phyloP scores from a whole-genome alignment of 2,888 invertebrate genomes.

The Deladenus siricidicola region DNA sequence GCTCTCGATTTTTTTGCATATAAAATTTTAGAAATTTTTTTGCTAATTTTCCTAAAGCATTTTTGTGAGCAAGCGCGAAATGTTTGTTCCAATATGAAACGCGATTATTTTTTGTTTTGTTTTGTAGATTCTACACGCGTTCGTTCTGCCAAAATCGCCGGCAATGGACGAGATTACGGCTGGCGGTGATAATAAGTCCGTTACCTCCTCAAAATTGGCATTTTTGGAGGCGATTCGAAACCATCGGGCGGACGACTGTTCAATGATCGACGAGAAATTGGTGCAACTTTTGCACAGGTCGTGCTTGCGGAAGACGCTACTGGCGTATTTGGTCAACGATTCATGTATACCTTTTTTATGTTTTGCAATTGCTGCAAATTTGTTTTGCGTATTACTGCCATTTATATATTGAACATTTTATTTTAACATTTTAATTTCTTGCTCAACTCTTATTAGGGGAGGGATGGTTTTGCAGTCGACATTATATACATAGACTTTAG shows the following conservation, averaged over 20 bases:
- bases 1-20: too few species aligned
- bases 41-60: too few species aligned
- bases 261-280: slow-evolving; percentile 6
- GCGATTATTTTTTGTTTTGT: too few species aligned
- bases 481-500: too few species aligned
- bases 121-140: slow-evolving; percentile 4
- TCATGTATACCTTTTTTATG: slow-evolving; percentile 67
- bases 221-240: background rate
- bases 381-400: too few species aligned
- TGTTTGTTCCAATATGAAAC: too few species aligned
- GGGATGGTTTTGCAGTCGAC: too few species aligned
- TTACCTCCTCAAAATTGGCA: background rate
- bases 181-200: background rate
- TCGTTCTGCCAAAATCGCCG: background rate
- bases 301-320: slow-evolving; percentile 58
- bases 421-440: background rate
- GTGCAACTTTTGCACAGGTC: slow-evolving; percentile 10
- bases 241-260: background rate
- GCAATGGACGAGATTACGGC: background rate
- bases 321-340: slow-evolving; percentile 83
- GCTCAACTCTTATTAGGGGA: too few species aligned
- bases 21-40: too few species aligned
- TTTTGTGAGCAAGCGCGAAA: too few species aligned
- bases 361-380: background rate
- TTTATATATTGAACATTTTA: too few species aligned